Evolutionary conservation across 2,888 invertebrate genomes (phyloP).

Genomic region (Euzetes globulus): DNA sequence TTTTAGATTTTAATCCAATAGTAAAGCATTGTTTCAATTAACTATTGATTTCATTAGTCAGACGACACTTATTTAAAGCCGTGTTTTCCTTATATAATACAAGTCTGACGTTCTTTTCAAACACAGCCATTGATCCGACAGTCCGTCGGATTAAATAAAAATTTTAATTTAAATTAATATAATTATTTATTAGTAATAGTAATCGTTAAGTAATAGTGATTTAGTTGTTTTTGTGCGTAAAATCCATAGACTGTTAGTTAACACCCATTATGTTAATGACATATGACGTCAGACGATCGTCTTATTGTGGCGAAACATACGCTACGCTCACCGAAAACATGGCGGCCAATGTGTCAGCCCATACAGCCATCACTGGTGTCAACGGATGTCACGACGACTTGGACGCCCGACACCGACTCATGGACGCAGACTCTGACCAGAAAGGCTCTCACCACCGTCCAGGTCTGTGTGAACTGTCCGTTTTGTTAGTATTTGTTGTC

Average conservation of each 20-base stretch:
- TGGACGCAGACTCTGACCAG: slow-evolving; percentile 36
- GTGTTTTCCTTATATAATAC: not conserved
- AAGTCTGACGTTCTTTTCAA: not conserved
- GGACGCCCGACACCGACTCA: slow-evolving; percentile 40
- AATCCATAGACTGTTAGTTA: not conserved
- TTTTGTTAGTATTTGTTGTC: not conserved
- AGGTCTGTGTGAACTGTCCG: slow-evolving; percentile 31
- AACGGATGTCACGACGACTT: not conserved
- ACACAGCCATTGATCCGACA: not conserved
- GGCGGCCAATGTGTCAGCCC: slow-evolving; percentile 3
- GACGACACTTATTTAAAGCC: not conserved
- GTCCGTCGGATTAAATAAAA: not conserved
- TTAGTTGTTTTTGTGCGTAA: not conserved
- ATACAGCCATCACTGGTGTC: not conserved
- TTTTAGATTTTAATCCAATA: not conserved
- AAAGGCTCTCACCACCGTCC: slow-evolving; percentile 38
- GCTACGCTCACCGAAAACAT: slow-evolving; percentile 5
- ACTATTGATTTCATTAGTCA: not conserved
- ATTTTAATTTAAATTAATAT: not conserved
- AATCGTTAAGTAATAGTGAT: not conserved
- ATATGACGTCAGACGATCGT: slow-evolving; percentile 29
- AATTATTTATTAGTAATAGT: not conserved
- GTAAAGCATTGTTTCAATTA: not conserved
- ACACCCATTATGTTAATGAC: slow-evolving; percentile 29
- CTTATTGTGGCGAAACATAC: slow-evolving; percentile 29